Evolutionary conservation across 2,888 invertebrate genomes (phyloP).

Genomic region (Melanchra persicariae): DNA sequence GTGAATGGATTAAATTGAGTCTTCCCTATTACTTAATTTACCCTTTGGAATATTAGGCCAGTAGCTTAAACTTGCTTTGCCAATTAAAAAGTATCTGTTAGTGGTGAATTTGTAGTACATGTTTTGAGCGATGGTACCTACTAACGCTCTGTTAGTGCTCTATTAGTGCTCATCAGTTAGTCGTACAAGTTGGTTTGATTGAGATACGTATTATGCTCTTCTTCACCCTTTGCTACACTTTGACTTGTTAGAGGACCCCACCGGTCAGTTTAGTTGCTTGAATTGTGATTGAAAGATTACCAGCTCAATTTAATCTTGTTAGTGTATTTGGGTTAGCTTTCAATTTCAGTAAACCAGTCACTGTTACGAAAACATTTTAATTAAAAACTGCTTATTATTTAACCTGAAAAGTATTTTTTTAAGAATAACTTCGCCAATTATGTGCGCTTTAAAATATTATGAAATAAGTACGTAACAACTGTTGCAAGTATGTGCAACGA

Average conservation of each 20-base stretch:
- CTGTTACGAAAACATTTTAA: conserved; percentile 24
- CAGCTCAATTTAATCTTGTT: conserved; percentile 36
- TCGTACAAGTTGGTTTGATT: not conserved
- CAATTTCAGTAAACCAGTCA: conserved; percentile 16
- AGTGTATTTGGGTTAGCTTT: conserved; percentile 43
- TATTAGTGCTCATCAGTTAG: not conserved
- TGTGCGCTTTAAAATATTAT: conserved; percentile 11
- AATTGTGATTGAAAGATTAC: conserved; percentile 39
- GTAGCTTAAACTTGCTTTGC: too few relatives aligned
- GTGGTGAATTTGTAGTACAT: not conserved
- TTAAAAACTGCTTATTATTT: conserved; percentile 21
- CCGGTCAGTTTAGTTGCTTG: not conserved
- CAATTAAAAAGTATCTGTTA: too few relatives aligned
- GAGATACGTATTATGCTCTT: not conserved
- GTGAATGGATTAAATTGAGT: too few relatives aligned
- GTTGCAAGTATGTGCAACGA: conserved; percentile 43
- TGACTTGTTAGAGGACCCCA: not conserved
- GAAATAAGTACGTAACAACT: conserved; percentile 44
- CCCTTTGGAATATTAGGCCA: too few relatives aligned
- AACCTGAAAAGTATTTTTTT: conserved; percentile 12
- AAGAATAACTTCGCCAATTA: conserved; percentile 21
- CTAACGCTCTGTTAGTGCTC: too few relatives aligned
- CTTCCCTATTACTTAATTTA: too few relatives aligned
- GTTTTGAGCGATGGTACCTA: not conserved
- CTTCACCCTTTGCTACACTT: not conserved